Evolutionary conservation across 2,888 invertebrate genomes (phyloP), one percentile per base, ranked within the genome.

Genomic region (Xestia xanthographa): DNA sequence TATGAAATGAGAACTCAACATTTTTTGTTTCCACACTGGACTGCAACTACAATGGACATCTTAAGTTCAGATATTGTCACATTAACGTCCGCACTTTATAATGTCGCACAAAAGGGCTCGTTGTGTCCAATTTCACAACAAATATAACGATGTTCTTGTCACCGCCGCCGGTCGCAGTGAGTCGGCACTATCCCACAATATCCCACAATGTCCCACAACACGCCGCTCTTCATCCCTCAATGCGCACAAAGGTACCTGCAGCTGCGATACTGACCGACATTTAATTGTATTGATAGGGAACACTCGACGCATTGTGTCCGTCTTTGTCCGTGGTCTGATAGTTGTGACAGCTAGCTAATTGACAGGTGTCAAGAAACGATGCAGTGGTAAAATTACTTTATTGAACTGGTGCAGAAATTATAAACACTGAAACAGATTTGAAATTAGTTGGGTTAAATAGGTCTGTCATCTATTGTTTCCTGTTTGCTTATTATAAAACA

Each of bases 281-380:
- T 74, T 92, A 90, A 92, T 92, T 90, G 89, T 91, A 86, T 90
- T 88, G 90, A 83, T 80, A 60, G 12, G 62, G 72, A 70, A 66
- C 73, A 63, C 66, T 79, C 62, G 50, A 34, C 75, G 84, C 82
- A 79, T 86, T 87, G 85, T 86, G 80, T 77, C 77, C 81, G 86
- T 80, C 89, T 89, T 90, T 90, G 90, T 90, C 85, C 87, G 76
- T 69, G 66, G 77, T 72, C 79, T 72, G 85, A 73, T 65, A 70
- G 84, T 86, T 88, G 87, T 91, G 93, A 92, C 93, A 93, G 91
- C 90, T 86, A 91, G 65, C 85, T 93, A 92, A 93, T 90, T 92
- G 93, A 92, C 94, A 93, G 93, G 90, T 93, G 93, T 88, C 85
- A 79, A 87, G 68, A 77, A 69, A 70, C 67, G 81, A 72, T 26